Evolutionary conservation across 2,888 invertebrate species (phyloP), one percentile per base, ranked within the genome.

Genomic region (Apeira syringaria): DNA sequence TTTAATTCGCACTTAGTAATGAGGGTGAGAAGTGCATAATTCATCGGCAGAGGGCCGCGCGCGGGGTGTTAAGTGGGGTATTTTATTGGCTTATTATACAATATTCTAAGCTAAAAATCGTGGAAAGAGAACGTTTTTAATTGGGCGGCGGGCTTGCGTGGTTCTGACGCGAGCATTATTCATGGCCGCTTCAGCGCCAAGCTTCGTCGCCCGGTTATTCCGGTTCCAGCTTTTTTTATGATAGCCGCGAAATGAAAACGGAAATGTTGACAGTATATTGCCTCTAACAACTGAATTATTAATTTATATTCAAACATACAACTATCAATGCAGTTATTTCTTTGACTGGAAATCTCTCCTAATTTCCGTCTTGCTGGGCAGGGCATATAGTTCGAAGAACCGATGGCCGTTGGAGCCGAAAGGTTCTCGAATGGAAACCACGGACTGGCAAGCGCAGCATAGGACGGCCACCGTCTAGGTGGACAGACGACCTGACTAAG

Each of bases 51-150:
- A 74, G 73, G 78, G 69, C 66, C 69, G 68, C 75, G 75, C 68
- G 67, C 71, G 61, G 74, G 81, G 85, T 86, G 80, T 82, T 82
- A 86, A 88, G 88, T 83, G 87, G 83, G 84, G 84, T 89, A 87
- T 84, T 89, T 89, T 89, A 89, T 88, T 77, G 88, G 86, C 83
- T 86, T 89, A 89, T 89, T 89, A 89, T 89, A 84, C 88, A 86
- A 89, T 86, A 88, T 87, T 85, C 88, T 88, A 87, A 89, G 88
- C 87, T 89, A 84, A 88, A 88, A 88, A 85, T 89, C 79, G 84
- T 83, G 84, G 83, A 88, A 86, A 85, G 88, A 88, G 89, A 84
- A 86, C 80, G 85, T 83, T 88, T 89, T 89, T 88, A 89, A 88
- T 88, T 89, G 87, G 86, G 83, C 83, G 74, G 74, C 63, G 74